Base-by-base conservation (phyloP, 1,140 invertebrate genomes). In the Contarinia nasturtii region DNA sequence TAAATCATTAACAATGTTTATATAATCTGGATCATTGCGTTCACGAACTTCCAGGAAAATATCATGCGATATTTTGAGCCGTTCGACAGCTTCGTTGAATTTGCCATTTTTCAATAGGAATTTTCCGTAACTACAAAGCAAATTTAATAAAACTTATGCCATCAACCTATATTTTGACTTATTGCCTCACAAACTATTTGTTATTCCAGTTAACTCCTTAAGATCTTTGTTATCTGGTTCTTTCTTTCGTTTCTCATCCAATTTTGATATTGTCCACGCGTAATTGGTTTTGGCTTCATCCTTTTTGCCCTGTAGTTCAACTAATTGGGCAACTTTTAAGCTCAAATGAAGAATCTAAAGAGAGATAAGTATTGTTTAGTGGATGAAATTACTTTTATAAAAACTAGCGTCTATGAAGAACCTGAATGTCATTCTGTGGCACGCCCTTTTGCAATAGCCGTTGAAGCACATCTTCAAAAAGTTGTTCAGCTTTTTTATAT, bases 1-100 rank as follows among this genome's bases (percentile, higher is more conserved):
- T 48, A 93, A 69, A 61, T 93, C 85, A 72, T 91, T 93, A 7
- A 92, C 61, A 36, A 92, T 68, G 19, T 86, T 65, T 17, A 87
- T 74, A 50, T 74, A 76, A 59, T 90, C 82, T 53, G 81, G 75
- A 54, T 76, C 73, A 8, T 75, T 61, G 49, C 74, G 57, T 7
- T 85, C 85, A 59, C 82, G 65, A 1, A 80, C 55, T 57, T 74
- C 63, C 44, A 67, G 57, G 48, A 80, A 82, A 50, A 79, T 67
- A 20, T 80, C 65, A 53, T 82, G 76, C 34, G 87, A 76, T 61
- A 77, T 73, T 42, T 73, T 66, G 56, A 90, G 75, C 52, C 77
- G 68, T 38, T 69, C 67, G 36, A 78, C 67, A 1, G 85, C 80
- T 53, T 84, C 72, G 20, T 70, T 57, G 51, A 70, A 70, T 52